A percentile compares a stretch with the other conserved stretches of the same genome.
Evolutionary conservation across 2,888 invertebrate species (phyloP).

Genomic region (Crossocerus cetratus): DNA sequence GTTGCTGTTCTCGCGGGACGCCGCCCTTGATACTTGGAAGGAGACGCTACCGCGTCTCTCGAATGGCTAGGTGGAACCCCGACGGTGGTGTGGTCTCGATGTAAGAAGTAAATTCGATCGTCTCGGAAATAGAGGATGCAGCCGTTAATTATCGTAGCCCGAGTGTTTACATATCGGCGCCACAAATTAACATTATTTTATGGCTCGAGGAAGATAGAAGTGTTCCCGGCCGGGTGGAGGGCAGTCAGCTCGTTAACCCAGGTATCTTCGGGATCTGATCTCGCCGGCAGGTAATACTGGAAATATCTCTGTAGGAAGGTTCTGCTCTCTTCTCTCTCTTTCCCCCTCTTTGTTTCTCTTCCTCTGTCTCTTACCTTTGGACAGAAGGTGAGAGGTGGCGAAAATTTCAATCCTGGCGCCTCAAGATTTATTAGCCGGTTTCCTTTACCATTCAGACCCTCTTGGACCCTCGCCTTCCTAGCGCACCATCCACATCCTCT

Average conservation of each 20-base stretch:
- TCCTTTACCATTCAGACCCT: constrained; percentile 38
- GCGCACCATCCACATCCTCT: too few relatives aligned
- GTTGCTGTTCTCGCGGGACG: too few relatives aligned
- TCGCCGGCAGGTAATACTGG: constrained; percentile 56
- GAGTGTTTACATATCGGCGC: constrained; percentile 29
- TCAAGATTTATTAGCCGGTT: constrained; percentile 69
- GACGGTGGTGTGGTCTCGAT: too few relatives aligned
- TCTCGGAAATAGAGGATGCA: background rate
- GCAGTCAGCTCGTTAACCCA: constrained; percentile 46
- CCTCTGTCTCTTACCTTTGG: constrained; percentile 10
- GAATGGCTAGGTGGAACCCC: too few relatives aligned
- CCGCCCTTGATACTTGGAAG: too few relatives aligned
- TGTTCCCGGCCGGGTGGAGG: constrained; percentile 19
- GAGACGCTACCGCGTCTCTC: too few relatives aligned
- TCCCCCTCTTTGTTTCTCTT: too few relatives aligned
- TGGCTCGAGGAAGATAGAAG: constrained; percentile 36
- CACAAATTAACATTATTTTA: constrained; percentile 51
- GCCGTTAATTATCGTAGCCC: constrained; percentile 28
- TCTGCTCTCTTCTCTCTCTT: too few relatives aligned
- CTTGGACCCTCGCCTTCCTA: background rate
- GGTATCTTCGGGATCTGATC: constrained; percentile 69
- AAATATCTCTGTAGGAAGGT: constrained; percentile 50
- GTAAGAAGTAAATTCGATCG: constrained; percentile 8
- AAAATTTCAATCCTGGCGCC: constrained; percentile 71
- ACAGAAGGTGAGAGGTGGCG: constrained; percentile 65